These are phyloP conservation scores for Gymnobelideus leadbeateri DNA, from an alignment of 2,113 vertebrate species.

Conservation along the genomic window DNA sequence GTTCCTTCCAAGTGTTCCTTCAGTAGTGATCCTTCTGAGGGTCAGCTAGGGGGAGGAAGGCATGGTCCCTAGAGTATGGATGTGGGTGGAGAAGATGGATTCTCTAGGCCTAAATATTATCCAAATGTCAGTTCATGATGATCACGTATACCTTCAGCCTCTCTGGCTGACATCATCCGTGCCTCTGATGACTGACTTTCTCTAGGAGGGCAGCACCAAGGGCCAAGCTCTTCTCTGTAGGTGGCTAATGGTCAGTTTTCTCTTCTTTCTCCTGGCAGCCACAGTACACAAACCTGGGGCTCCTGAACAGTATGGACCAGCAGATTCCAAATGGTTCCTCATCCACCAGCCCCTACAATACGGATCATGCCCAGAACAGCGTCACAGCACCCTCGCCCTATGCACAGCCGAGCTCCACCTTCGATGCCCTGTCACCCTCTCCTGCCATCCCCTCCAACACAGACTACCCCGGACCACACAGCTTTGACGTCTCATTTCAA, in stretches of 20 bases:
- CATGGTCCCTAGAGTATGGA: background rate
- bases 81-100: too few species aligned
- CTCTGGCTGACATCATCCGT: background rate
- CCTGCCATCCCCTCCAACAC: slow-evolving; percentile 99
- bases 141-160: background rate
- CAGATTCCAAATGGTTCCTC: slow-evolving; percentile 97
- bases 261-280: slow-evolving; percentile 85
- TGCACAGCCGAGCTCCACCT: slow-evolving; percentile 98
- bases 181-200: background rate
- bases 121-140: background rate
- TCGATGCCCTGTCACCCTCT: slow-evolving; percentile 95
- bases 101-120: background rate
- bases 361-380: slow-evolving; percentile 95
- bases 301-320: slow-evolving; percentile 99
- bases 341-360: slow-evolving; percentile 98
- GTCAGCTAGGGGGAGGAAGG: background rate
- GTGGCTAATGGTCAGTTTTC: slow-evolving; percentile 28
- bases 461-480: slow-evolving; percentile 97
- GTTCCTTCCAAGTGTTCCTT: background rate
- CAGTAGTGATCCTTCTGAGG: background rate
- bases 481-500: slow-evolving; percentile 99
- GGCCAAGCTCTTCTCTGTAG: background rate
- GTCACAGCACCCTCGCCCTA: slow-evolving; percentile 97
- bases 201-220: background rate
- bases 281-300: slow-evolving; percentile 98